These are phyloP conservation scores for Prionace glauca DNA, from an alignment of 2,797 vertebrate genomes.

Conservation along the genomic window DNA sequence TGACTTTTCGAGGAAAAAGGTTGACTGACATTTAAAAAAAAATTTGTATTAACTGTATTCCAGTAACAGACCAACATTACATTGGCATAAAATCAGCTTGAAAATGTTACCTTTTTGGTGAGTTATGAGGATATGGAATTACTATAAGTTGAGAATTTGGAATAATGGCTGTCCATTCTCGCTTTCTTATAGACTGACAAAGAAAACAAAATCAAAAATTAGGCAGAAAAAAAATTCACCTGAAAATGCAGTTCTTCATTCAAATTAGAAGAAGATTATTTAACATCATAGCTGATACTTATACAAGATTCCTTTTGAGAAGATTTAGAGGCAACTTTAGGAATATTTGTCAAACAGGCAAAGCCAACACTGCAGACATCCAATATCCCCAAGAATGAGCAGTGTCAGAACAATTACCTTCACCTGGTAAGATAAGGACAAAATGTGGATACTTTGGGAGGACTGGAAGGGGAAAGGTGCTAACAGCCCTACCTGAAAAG, in stretches of 20 bases:
- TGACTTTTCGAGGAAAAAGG: background rate
- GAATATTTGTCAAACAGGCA: background rate
- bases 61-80: background rate
- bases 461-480: background rate
- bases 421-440: background rate
- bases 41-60: background rate
- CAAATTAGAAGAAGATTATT: background rate
- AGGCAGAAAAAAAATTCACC: background rate
- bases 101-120: constrained; percentile 73
- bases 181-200: constrained; percentile 68
- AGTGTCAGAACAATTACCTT: background rate
- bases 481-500: background rate
- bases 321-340: background rate
- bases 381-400: background rate
- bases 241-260: background rate
- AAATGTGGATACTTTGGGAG: background rate
- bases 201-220: constrained; percentile 43
- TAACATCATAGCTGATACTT: background rate
- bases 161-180: constrained; percentile 97
- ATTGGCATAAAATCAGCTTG: background rate
- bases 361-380: background rate
- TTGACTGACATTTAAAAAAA: background rate
- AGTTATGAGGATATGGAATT: constrained; percentile 80
- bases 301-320: background rate
- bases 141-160: constrained; percentile 97